phyloP scores from a whole-genome alignment of 2,113 vertebrate species.

The Seriola rivoliana region DNA sequence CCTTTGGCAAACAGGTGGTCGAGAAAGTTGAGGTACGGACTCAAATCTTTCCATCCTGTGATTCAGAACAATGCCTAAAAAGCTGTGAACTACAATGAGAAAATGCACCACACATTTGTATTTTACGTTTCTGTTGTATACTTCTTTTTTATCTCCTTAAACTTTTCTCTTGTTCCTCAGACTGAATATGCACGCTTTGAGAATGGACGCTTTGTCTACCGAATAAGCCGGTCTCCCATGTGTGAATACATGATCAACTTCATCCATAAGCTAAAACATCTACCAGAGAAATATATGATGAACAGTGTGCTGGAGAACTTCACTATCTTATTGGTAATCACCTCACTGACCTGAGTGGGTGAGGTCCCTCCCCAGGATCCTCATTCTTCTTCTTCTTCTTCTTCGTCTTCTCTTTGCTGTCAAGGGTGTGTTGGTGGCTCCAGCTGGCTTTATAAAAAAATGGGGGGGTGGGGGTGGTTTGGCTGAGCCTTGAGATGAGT shows the following conservation, averaged over 20 bases:
- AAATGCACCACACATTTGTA: background rate
- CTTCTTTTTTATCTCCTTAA: background rate
- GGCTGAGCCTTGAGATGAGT: slow-evolving; percentile 48
- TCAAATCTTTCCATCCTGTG: background rate
- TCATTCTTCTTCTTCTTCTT: slow-evolving; percentile 42
- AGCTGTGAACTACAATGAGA: background rate
- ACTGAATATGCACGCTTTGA: slow-evolving; percentile 99
- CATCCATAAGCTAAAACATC: slow-evolving; percentile 99
- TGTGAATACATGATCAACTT: slow-evolving; percentile 99
- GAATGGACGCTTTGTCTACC: slow-evolving; percentile 97
- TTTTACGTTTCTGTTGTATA: background rate
- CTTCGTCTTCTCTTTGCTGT: slow-evolving; percentile 10
- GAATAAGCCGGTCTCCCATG: slow-evolving; percentile 99
- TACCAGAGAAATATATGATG: slow-evolving; percentile 99
- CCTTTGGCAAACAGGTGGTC: slow-evolving; percentile 99
- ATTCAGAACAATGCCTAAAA: background rate
- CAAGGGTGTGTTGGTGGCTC: slow-evolving; percentile 51
- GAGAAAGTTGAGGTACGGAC: slow-evolving; percentile 97
- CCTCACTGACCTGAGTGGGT: slow-evolving; percentile 42
- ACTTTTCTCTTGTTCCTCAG: slow-evolving; percentile 72
- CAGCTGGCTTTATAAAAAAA: slow-evolving; percentile 42
- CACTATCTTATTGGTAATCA: slow-evolving; percentile 96
- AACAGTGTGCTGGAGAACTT: slow-evolving; percentile 99
- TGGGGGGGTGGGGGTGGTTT: background rate
- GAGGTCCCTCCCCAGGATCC: slow-evolving; percentile 20